Evolutionary conservation across 1,140 invertebrate species (phyloP), one percentile per base, ranked within the genome.

Genomic region (Eueides isabella): DNA sequence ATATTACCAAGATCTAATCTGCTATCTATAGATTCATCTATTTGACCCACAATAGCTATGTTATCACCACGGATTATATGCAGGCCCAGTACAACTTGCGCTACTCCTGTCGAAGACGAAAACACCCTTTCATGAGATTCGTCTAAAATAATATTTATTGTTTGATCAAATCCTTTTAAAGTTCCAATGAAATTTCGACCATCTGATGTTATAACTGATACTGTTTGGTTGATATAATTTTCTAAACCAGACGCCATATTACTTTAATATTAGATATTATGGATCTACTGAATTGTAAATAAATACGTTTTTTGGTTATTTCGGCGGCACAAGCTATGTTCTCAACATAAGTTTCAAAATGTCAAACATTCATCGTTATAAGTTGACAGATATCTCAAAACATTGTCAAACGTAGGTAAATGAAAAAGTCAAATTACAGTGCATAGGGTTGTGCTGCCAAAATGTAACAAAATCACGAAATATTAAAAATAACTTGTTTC

Each of bases 61-160:
- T 99, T 99, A 91, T 99, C 99, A 69, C 99, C 99, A 85, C 99
- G 94, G 72, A 99, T 98, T 55, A 99, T 98, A 87, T 99, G 99
- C 23, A 99, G 94, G 30, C 99, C 99, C 28, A 99, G 95, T 73
- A 98, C 97, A 68, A 99, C 98, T 94, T 99, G 98, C 86, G 99
- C 98, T 48, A 99, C 97, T 61, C 98, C 99, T 82, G 97, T 95
- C 12, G 96, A 96, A 16, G 96, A 96, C 71, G 98, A 99, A 89
- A 98, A 99, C 16, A 99, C 98, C 86, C 99, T 94, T 93, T 99
- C 99, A 92, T 99, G 98, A 71, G 98, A 99, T 92, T 99, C 98
- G 90, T 99, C 98, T 35, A 99, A 94, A 84, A 99, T 99, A 75
- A 99, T 95, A 87, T 99, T 99, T 72, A 99, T 98, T 23, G 98